Percentiles rank a stretch among this genome's conserved stretches.
Conservation (phyloP, 2,888 invertebrate genomes). For the Yponomeuta cagnagella region DNA sequence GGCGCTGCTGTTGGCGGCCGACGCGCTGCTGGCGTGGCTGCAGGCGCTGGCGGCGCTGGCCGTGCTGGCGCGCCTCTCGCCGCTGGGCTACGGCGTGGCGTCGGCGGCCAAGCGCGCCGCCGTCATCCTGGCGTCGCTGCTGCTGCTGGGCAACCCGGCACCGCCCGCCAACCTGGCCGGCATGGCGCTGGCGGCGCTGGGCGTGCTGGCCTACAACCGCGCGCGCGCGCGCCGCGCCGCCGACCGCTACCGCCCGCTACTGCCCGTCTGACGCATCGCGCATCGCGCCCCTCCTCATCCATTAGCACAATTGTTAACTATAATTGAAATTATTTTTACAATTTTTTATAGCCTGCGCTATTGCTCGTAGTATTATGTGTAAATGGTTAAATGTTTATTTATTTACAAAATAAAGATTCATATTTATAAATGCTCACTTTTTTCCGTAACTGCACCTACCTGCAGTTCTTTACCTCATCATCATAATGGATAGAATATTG, state of each 20-base stretch:
- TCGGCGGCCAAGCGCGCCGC: slow-evolving; percentile 95
- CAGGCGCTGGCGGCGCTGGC: slow-evolving; percentile 97
- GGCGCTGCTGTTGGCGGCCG: slow-evolving; percentile 58
- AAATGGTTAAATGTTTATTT: no score
- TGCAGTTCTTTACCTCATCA: no score
- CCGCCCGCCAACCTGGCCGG: slow-evolving; percentile 90
- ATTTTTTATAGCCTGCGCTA: no score
- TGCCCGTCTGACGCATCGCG: slow-evolving; percentile 12
- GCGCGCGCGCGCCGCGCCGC: slow-evolving; percentile 35
- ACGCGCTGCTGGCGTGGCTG: slow-evolving; percentile 93
- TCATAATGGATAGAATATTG: no score
- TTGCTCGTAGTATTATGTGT: no score
- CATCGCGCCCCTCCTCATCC: background rate
- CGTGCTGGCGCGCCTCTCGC: slow-evolving; percentile 92
- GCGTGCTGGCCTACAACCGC: slow-evolving; percentile 91
- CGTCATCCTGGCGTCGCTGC: slow-evolving; percentile 91
- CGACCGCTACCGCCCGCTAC: slow-evolving; percentile 17
- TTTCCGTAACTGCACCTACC: no score
- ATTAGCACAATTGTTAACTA: background rate
- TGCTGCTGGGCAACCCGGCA: slow-evolving; percentile 93
- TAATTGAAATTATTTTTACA: background rate
- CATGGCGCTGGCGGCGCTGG: slow-evolving; percentile 92
- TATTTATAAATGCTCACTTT: no score
- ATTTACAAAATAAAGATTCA: no score
- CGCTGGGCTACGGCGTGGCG: slow-evolving; percentile 95